Evolutionary conservation across 1,140 invertebrate genomes (phyloP).

Genomic region (Ceratosolen fusciceps): DNA sequence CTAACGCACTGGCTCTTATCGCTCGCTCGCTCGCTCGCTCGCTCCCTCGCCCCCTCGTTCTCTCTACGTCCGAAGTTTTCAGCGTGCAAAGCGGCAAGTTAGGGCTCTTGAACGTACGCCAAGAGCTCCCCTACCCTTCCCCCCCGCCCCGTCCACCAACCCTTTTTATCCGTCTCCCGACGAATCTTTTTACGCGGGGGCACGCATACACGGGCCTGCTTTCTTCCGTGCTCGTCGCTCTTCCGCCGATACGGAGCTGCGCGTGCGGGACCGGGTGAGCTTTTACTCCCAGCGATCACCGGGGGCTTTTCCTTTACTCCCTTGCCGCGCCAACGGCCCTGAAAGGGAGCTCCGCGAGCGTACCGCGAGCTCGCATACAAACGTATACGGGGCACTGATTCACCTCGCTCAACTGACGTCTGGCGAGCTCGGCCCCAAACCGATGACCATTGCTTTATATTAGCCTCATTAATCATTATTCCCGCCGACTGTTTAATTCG

Average conservation of each 20-base stretch:
- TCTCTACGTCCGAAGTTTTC: constrained; percentile 20
- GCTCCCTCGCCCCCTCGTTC: no score
- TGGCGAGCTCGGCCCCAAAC: no score
- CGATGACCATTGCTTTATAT: background rate
- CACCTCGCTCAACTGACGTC: no score
- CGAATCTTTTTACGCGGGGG: constrained; percentile 10
- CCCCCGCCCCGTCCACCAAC: constrained; percentile 38
- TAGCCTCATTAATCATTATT: background rate
- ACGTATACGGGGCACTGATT: no score
- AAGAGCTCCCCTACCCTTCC: constrained; percentile 48
- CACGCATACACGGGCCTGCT: background rate
- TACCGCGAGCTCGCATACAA: background rate
- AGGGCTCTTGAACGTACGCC: constrained; percentile 56
- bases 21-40: no score
- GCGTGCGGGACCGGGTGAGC: background rate
- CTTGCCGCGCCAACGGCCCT: background rate
- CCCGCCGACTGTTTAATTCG: no score
- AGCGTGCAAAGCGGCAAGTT: constrained; percentile 50
- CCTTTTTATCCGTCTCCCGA: constrained; percentile 12
- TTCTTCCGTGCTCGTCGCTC: background rate
- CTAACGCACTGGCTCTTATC: no score
- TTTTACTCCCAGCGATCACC: background rate
- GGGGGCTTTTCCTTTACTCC: background rate
- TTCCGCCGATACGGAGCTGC: background rate
- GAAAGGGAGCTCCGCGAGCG: background rate